A percentile compares a stretch with the other conserved stretches of the same genome.
These are phyloP conservation scores for Arrhamphus sclerolepis DNA, from an alignment of 2,797 vertebrate species.

Conservation along the genomic window DNA sequence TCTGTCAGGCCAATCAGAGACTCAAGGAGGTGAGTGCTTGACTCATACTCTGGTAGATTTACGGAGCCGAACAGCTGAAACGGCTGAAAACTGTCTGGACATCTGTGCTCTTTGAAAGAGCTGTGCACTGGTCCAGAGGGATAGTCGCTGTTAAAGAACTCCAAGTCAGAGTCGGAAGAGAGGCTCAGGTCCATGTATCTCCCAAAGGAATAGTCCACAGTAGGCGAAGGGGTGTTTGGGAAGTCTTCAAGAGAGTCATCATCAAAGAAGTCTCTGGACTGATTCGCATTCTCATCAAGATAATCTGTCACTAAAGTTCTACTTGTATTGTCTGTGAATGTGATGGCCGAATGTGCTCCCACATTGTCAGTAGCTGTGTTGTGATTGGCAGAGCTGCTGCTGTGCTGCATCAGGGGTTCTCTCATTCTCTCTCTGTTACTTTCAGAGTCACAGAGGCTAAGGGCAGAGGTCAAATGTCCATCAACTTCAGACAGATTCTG, in stretches of 20 bases:
- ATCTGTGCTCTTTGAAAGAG: constrained; percentile 84
- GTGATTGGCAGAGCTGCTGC: constrained; percentile 14
- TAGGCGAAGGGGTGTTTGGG: constrained; percentile 71
- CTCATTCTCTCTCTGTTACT: constrained; percentile 53
- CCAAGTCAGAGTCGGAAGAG: constrained; percentile 90
- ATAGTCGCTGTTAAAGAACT: constrained; percentile 91
- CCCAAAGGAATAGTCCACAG: constrained; percentile 77
- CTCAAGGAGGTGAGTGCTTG: constrained; percentile 87
- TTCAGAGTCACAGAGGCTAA: constrained; percentile 82
- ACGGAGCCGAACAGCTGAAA: constrained; percentile 82
- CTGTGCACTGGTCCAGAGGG: constrained; percentile 87
- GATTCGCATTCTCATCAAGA: constrained; percentile 90
- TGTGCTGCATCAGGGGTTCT: constrained; percentile 38
- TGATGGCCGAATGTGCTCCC: constrained; percentile 20
- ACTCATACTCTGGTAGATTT: constrained; percentile 80
- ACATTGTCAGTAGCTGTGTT: constrained; percentile 26
- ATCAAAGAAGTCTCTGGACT: constrained; percentile 79
- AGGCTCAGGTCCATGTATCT: constrained; percentile 89
- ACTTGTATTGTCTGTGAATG: constrained; percentile 51
- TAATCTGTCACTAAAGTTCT: constrained; percentile 75
- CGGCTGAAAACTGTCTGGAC: constrained; percentile 79
- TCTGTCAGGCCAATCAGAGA: constrained; percentile 89
- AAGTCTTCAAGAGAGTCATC: constrained; percentile 65
- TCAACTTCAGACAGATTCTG: constrained; percentile 73
- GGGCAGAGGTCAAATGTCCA: constrained; percentile 74